Percentiles rank a stretch among this genome's conserved stretches.
Conservation (phyloP, 2,797 vertebrate species). For the Xiphorhynchus erythropygius region DNA sequence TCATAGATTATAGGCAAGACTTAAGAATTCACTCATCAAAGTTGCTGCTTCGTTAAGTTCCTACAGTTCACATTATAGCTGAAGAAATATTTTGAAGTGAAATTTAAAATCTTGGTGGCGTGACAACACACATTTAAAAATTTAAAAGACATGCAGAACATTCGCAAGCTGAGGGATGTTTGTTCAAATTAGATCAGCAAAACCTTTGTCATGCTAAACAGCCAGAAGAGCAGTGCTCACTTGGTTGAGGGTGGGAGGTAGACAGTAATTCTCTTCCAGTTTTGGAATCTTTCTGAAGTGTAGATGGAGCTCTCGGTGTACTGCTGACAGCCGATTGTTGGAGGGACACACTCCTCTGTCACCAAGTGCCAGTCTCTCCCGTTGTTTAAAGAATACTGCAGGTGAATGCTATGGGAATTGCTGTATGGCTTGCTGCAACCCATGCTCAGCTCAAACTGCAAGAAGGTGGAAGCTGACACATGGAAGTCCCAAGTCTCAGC, state of each 20-base stretch:
- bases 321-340: constrained; percentile 92
- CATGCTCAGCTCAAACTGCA: constrained; percentile 97
- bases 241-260: constrained; percentile 90
- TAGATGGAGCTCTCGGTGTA: constrained; percentile 94
- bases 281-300: constrained; percentile 90
- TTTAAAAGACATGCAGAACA: constrained; percentile 51
- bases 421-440: constrained; percentile 93
- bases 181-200: constrained; percentile 63
- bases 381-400: constrained; percentile 93
- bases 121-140: constrained; percentile 53
- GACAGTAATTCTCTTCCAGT: constrained; percentile 92
- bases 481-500: constrained; percentile 98
- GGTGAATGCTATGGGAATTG: constrained; percentile 83
- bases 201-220: constrained; percentile 32
- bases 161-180: constrained; percentile 20
- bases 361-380: constrained; percentile 93
- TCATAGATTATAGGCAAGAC: background rate
- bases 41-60: background rate
- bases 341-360: constrained; percentile 93
- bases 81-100: constrained; percentile 28
- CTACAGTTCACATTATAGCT: background rate
- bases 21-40: background rate
- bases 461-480: constrained; percentile 90
- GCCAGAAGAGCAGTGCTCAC: constrained; percentile 68
- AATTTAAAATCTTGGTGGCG: background rate